A percentile compares a stretch with the other conserved stretches of the same genome.
Conservation (phyloP, 1,140 invertebrate genomes). For the Brachionus sp. region DNA sequence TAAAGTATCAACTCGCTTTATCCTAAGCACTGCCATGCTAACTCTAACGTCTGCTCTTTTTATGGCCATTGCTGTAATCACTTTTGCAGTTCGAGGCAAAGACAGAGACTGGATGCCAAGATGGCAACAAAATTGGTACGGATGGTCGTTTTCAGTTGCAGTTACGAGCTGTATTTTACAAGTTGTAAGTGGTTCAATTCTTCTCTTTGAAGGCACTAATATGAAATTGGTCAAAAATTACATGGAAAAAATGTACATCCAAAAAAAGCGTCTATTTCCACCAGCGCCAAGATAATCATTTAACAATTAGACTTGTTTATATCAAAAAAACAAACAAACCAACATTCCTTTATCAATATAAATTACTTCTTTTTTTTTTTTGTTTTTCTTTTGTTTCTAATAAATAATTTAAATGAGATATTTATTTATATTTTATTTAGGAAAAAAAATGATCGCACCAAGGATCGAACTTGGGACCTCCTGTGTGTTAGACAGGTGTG, state of each 20-base stretch:
- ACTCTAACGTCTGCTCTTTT: slow-evolving; percentile 33
- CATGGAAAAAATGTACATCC: slow-evolving; percentile 46
- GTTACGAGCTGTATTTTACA: slow-evolving; percentile 13
- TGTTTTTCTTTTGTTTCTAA: not conserved
- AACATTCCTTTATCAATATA: not conserved
- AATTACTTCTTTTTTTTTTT: not conserved
- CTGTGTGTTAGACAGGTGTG: not conserved
- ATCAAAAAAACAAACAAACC: no score
- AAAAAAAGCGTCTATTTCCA: slow-evolving; percentile 32
- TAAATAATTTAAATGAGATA: no score
- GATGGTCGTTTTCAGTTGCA: slow-evolving; percentile 28
- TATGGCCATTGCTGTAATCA: slow-evolving; percentile 34
- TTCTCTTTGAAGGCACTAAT: slow-evolving; percentile 7
- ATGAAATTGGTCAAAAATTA: slow-evolving; percentile 43
- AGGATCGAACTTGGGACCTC: not conserved
- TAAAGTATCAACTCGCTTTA: not conserved
- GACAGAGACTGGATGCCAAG: slow-evolving; percentile 45
- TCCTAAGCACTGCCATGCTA: not conserved
- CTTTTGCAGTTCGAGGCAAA: slow-evolving; percentile 42
- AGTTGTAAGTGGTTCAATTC: not conserved
- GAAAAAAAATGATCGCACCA: not conserved
- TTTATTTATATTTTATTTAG: no score
- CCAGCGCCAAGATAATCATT: slow-evolving; percentile 27
- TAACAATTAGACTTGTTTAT: not conserved
- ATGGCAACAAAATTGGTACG: slow-evolving; percentile 45